Conservation (phyloP, 2,888 invertebrate species). For the Peribatodes rhomboidaria region DNA sequence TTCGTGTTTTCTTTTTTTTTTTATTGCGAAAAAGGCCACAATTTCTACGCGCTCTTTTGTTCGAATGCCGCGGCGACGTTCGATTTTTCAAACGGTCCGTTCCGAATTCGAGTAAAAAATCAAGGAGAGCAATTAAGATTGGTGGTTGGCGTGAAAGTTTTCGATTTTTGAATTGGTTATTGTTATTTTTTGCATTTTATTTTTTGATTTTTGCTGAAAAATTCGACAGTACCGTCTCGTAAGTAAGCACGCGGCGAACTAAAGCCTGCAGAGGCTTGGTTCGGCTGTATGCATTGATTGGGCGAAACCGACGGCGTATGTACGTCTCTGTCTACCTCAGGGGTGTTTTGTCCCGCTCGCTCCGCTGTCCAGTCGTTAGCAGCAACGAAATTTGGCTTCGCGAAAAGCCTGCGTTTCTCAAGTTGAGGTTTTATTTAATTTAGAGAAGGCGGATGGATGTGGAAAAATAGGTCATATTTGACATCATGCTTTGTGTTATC, state of each 20-base stretch:
- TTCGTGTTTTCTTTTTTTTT: slow-evolving; percentile 15
- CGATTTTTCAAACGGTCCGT: slow-evolving; percentile 46
- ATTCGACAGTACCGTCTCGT: slow-evolving; percentile 62
- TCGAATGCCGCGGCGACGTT: slow-evolving; percentile 51
- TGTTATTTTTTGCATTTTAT: slow-evolving; percentile 52
- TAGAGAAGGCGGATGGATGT: slow-evolving; percentile 5
- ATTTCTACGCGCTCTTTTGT: slow-evolving; percentile 65
- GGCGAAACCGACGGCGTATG: slow-evolving; percentile 72
- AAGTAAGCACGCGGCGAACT: slow-evolving; percentile 71
- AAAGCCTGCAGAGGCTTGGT: slow-evolving; percentile 71
- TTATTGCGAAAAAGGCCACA: slow-evolving; percentile 60
- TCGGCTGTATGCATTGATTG: slow-evolving; percentile 83
- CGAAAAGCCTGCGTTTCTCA: slow-evolving; percentile 69
- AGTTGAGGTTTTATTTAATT: slow-evolving; percentile 46
- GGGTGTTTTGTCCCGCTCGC: slow-evolving; percentile 58
- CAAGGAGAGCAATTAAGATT: slow-evolving; percentile 25
- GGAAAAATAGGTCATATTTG: neutral
- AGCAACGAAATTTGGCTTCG: slow-evolving; percentile 81
- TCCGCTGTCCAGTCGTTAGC: slow-evolving; percentile 65
- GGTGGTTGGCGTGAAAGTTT: slow-evolving; percentile 30
- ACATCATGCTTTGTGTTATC: neutral
- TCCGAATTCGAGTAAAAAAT: slow-evolving; percentile 39
- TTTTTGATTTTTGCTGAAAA: slow-evolving; percentile 53
- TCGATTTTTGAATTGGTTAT: slow-evolving; percentile 39
- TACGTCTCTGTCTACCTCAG: slow-evolving; percentile 61